Evolutionary conservation across 30 jellyfish, hydroid and myxozoan species (phyloP), one percentile per base, ranked within the genome.

Genomic region (Turritopsis dohrnii): DNA sequence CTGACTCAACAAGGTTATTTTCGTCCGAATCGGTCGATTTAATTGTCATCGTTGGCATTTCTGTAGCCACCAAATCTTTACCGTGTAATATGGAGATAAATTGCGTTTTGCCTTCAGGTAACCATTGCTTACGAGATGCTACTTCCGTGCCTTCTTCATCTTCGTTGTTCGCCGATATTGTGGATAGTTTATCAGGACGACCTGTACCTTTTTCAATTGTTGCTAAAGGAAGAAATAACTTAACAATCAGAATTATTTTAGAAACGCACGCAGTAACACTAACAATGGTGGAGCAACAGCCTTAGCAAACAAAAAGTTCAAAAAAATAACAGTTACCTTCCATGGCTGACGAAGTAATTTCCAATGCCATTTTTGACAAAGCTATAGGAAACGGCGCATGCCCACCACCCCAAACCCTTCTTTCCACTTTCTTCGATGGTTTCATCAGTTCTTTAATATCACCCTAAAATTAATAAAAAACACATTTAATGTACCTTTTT

Each of bases 291-390:
- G n/a, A n/a, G n/a, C n/a, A n/a, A n/a, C n/a, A n/a, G n/a, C n/a
- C n/a, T n/a, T n/a, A n/a, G n/a, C n/a, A n/a, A n/a, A n/a, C n/a
- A n/a, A n/a, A n/a, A n/a, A n/a, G n/a, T n/a, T n/a, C n/a, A 41
- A 41, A 41, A 3, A 13, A 5, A 41, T 3, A 41, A 41, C 21
- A 74, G 71, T 28, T 66, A 84, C 95, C 96, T 76, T 92, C 97
- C 96, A 92, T 87, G 24, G 90, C 95, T 18, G 97, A 92, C 26
- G 97, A 91, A 20, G 97, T 87, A 30, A 84, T 89, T 87, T 92
- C 97, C 7, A 92, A 79, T 66, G 97, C 96, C 80, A 92, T 53
- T 0, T 28, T 81, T 53, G 88, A 84, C 17, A 81, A 66, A 1
- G 88, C 93, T 75, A 96, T 89, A 8, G 84, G 54, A 69, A 88